Evolutionary conservation across 2,113 vertebrate species (phyloP).

Genomic region (Indicator indicator): DNA sequence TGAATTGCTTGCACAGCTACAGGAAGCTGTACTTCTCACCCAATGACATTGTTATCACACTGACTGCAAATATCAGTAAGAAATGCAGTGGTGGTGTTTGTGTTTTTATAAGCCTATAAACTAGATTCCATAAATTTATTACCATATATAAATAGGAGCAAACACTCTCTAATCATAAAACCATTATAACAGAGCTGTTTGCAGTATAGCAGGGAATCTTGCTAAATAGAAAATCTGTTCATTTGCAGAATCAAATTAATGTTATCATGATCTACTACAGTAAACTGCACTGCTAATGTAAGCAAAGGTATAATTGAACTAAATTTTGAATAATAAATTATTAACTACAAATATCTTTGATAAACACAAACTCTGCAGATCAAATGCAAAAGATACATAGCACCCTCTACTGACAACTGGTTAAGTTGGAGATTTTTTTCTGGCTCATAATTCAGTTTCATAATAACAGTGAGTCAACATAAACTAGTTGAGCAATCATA

Average conservation of each 20-base stretch:
- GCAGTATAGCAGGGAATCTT: not conserved
- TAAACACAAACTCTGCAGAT: not conserved
- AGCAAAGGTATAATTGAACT: conserved; percentile 53
- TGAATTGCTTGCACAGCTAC: not conserved
- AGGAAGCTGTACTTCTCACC: not conserved
- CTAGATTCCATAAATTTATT: conserved; percentile 42
- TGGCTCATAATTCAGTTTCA: not conserved
- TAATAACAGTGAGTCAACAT: not conserved
- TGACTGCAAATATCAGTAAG: not conserved
- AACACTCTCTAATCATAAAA: conserved; percentile 32
- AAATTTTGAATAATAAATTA: conserved; percentile 49
- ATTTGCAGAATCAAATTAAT: conserved; percentile 45
- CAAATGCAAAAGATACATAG: conserved; percentile 38
- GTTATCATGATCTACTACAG: conserved; percentile 26
- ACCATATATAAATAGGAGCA: conserved; percentile 36
- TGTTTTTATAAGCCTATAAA: conserved; percentile 43
- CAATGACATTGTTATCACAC: not conserved
- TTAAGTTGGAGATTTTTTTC: not conserved
- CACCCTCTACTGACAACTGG: conserved; percentile 39
- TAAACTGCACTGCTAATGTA: conserved; percentile 43
- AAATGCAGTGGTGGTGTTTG: not conserved
- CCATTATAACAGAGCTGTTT: conserved; percentile 7
- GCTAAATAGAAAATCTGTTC: conserved; percentile 30
- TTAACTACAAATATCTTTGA: conserved; percentile 21
- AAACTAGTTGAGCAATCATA: not conserved